Evolutionary conservation across 2,113 vertebrate species (phyloP), one percentile per base, ranked within the genome.

Genomic region (Nyctereutes procyonoides): DNA sequence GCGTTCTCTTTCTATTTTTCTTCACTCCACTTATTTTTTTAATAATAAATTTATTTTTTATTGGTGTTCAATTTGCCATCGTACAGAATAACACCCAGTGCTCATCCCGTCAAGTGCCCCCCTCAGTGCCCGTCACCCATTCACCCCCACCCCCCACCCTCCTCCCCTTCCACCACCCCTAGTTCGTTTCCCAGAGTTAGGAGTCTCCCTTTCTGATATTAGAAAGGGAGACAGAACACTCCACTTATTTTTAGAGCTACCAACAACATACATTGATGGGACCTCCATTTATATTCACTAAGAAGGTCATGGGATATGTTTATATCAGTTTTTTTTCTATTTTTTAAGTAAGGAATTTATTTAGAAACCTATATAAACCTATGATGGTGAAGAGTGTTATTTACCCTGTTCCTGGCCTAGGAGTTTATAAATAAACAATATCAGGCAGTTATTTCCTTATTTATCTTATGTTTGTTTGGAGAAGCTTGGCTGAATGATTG

Each of bases 321-420:
- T 96, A 20, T 71, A 26, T 73, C 22, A 48, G 11, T 16, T 89
- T 94, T 58, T 85, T 10, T 65, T 32, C n/a, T 62, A 60, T 28
- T 92, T 53, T 93, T 84, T 84, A 95, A 67, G 10, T 79, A 73
- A 89, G 11, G 22, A 53, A 73, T 82, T 71, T 94, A 71, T 53
- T 89, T 83, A 82, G 73, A 67, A 69, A 22, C 11, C 32, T 53
- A 53, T 32, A 80, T 8, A 81, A 85, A 94, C 82, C 22, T 82
- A 22, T 60, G 55, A 48, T 38, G 88, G 30, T 3, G 24, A n/a
- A 35, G 17, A 86, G 51, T 84, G 17, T 62, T 82, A 26, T 86
- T 89, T 84, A 51, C 6, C 2, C 43, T 76, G 15, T 38, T 73
- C 5, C 24, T 48, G 51, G 13, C 19, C 26, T 63, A 63, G 7